Percentiles rank a stretch among this genome's conserved stretches.
Evolutionary conservation across 2,113 vertebrate genomes (phyloP).

Genomic region (Eulemur macaco): DNA sequence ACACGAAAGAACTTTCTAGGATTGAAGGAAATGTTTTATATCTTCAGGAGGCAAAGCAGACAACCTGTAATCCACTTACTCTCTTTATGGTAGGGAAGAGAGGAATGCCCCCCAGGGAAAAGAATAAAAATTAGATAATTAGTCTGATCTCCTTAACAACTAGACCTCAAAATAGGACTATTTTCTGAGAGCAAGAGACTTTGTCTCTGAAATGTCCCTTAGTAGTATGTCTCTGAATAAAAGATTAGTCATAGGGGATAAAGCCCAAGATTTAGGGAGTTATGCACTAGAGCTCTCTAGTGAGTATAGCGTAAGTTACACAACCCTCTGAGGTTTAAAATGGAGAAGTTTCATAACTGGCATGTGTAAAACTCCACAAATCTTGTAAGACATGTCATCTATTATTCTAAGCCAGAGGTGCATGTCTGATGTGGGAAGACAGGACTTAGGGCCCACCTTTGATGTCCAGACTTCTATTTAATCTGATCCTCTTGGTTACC

Average conservation of each 20-base stretch:
- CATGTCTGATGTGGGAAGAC: not conserved
- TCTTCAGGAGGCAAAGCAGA: not conserved
- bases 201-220: not conserved
- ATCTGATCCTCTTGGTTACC: not conserved
- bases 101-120: not conserved
- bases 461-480: not conserved
- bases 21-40: not conserved
- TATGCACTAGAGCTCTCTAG: not conserved
- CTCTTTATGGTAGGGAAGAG: not conserved
- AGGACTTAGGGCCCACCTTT: not conserved
- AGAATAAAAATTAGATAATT: not conserved
- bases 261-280: not conserved
- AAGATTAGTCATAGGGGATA: not conserved
- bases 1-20: not conserved
- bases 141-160: not conserved
- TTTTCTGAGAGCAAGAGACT: not conserved
- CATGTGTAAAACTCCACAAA: not conserved
- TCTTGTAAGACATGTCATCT: not conserved
- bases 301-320: not conserved
- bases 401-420: not conserved
- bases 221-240: not conserved
- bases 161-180: not conserved
- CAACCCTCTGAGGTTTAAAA: not conserved
- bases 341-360: not conserved
- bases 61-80: not conserved